Conservation (phyloP, 30 jellyfish, hydroid and myxozoan species). For the Aurelia sp. region DNA sequence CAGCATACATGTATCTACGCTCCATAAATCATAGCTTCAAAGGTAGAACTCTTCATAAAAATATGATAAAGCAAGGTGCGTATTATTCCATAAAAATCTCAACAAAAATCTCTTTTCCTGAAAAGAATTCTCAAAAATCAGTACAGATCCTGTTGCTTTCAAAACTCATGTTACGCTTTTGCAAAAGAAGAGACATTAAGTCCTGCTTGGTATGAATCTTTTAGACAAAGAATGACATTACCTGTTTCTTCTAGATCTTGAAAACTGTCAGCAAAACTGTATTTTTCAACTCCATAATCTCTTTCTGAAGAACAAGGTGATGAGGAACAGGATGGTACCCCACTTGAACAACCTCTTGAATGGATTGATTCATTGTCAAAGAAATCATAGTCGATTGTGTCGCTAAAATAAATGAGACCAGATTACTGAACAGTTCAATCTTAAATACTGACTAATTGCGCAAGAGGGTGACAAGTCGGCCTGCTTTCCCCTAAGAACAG, state of each 20-base stretch:
- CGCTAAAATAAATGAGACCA: conserved; percentile 9
- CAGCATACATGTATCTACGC: no score
- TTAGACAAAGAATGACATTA: not conserved
- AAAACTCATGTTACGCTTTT: not conserved
- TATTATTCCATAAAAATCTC: no score
- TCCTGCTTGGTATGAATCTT: not conserved
- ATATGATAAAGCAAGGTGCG: no score
- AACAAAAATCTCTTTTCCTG: no score
- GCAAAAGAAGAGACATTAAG: not conserved
- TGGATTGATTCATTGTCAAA: conserved; percentile 20
- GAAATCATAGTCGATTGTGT: conserved; percentile 20
- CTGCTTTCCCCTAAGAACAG: not conserved
- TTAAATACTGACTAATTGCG: not conserved
- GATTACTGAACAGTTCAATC: not conserved
- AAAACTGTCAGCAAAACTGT: conserved; percentile 35
- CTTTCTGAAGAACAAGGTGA: conserved; percentile 75
- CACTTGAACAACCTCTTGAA: conserved; percentile 54
- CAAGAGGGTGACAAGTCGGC: no score
- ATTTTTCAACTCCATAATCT: conserved; percentile 49
- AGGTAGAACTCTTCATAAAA: no score
- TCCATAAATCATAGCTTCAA: no score
- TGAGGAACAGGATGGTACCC: conserved; percentile 69
- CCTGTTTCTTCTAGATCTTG: conserved; percentile 26
- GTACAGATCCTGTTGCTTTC: not conserved
- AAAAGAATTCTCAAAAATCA: not conserved